These are phyloP conservation scores for Elachura formosa DNA, from an alignment of 2,113 vertebrate species.

Conservation along the genomic window DNA sequence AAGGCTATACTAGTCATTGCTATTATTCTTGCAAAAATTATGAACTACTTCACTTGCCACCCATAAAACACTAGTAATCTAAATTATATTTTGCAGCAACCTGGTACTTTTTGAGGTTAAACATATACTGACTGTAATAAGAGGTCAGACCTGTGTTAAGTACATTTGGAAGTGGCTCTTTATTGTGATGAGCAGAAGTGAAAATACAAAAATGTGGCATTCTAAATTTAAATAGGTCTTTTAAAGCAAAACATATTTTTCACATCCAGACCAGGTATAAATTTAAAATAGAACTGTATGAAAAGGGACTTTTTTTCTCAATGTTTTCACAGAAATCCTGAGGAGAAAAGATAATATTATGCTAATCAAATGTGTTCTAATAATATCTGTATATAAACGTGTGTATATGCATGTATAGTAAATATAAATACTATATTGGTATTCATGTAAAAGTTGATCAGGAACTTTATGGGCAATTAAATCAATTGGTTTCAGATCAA, in stretches of 20 bases:
- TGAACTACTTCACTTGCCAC: background rate
- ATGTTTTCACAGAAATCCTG: background rate
- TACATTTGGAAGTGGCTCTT: background rate
- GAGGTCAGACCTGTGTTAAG: background rate
- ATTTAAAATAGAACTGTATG: background rate
- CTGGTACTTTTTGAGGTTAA: background rate
- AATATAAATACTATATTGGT: background rate
- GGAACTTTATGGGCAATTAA: too few relatives aligned
- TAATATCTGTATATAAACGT: rapidly evolving
- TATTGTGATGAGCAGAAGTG: background rate
- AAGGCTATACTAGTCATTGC: background rate
- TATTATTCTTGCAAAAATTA: background rate
- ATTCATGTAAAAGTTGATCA: background rate
- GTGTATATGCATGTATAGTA: background rate
- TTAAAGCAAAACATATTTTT: background rate
- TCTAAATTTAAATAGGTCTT: background rate
- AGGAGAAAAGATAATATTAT: background rate
- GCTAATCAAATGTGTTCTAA: background rate
- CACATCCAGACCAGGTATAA: background rate
- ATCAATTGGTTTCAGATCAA: too few relatives aligned
- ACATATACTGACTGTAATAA: background rate
- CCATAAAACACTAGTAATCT: background rate
- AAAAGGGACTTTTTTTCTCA: background rate
- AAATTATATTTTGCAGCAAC: background rate
- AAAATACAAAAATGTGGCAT: background rate